These are phyloP conservation scores for Patiria miniata DNA, from an alignment of 35 echinoderm and acorn worm genomes.

Conservation along the genomic window DNA sequence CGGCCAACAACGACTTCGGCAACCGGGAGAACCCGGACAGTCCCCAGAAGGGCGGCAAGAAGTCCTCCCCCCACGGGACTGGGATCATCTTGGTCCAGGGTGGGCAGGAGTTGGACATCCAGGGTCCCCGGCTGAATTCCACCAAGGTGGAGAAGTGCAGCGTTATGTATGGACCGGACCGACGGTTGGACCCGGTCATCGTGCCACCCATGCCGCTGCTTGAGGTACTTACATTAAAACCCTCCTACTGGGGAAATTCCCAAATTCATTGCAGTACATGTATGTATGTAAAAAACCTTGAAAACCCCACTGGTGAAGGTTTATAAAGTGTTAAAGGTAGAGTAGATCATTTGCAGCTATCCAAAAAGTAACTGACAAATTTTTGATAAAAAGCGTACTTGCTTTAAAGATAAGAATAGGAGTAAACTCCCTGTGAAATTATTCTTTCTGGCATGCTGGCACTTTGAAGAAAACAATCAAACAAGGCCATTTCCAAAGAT, in stretches of 20 bases:
- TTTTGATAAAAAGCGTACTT: no score
- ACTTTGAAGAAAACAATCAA: no score
- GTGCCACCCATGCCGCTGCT: slow-evolving; percentile 86
- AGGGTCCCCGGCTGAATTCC: slow-evolving; percentile 85
- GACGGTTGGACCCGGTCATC: slow-evolving; percentile 86
- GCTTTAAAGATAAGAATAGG: no score
- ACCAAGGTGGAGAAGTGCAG: slow-evolving; percentile 72
- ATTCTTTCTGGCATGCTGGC: no score
- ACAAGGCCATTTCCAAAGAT: no score
- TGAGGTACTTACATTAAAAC: slow-evolving; percentile 76
- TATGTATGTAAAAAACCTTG: background rate
- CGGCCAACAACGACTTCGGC: slow-evolving; percentile 5
- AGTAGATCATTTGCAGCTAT: no score
- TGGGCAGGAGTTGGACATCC: slow-evolving; percentile 92
- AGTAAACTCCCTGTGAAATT: no score
- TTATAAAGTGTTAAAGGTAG: background rate
- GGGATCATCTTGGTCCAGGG: slow-evolving; percentile 71
- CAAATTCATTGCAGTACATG: no score
- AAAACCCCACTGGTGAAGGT: background rate
- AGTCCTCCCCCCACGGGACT: slow-evolving; percentile 46
- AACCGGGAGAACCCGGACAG: slow-evolving; percentile 53
- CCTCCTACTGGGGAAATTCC: no score
- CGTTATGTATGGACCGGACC: slow-evolving; percentile 89
- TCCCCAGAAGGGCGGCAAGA: slow-evolving; percentile 30
- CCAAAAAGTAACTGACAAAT: no score